A percentile compares a stretch with the other conserved stretches of the same genome.
These are phyloP conservation scores for Bactericera cockerelli DNA, from an alignment of 1,140 invertebrate genomes.

Conservation along the genomic window DNA sequence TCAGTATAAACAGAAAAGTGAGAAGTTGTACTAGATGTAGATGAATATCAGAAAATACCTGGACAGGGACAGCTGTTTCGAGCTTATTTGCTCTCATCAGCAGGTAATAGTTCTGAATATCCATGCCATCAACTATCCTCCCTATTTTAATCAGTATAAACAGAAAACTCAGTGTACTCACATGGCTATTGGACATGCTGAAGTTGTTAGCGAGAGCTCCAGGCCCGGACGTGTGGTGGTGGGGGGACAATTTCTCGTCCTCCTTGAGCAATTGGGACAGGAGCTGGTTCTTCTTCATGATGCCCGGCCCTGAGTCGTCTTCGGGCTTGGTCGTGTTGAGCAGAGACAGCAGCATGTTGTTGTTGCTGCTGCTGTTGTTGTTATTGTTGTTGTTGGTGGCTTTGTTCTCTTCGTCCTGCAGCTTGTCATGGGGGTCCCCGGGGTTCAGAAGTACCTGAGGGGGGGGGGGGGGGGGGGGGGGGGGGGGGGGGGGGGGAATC, in stretches of 20 bases:
- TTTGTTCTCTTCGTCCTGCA: not conserved
- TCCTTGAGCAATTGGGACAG: conserved; percentile 62
- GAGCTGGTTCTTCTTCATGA: conserved; percentile 53
- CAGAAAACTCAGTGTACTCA: no score
- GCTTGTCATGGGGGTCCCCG: not conserved
- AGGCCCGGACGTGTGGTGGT: no score
- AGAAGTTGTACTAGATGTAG: no score
- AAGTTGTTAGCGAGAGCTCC: conserved; percentile 5
- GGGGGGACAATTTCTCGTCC: conserved; percentile 29
- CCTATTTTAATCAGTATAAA: no score
- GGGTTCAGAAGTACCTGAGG: not conserved
- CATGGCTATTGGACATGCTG: conserved; percentile 7
- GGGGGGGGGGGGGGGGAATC: no score
- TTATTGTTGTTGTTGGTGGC: conserved; percentile 2
- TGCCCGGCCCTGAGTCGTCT: conserved; percentile 45
- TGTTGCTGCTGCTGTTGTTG: conserved; percentile 9
- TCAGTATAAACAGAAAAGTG: no score
- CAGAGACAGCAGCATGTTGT: not conserved
- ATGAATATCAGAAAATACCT: no score
- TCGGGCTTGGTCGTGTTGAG: conserved; percentile 23
- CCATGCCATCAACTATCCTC: no score
- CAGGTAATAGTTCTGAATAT: no score
- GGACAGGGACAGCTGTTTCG: no score
- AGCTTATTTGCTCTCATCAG: no score
- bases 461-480: not conserved